phyloP scores from a whole-genome alignment of 2,113 vertebrate genomes.

The Osmerus eperlanus region DNA sequence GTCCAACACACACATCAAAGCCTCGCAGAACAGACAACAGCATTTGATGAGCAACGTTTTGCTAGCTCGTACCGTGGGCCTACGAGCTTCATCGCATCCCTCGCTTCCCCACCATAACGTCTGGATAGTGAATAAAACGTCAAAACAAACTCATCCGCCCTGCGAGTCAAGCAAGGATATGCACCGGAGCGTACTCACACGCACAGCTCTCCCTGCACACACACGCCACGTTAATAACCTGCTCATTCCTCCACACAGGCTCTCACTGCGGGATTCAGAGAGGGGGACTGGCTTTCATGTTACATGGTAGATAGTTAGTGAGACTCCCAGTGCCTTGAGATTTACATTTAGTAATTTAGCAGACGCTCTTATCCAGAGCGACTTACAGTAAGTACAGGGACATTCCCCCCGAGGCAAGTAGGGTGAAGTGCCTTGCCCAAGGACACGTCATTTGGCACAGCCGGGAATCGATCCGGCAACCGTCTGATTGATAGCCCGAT shows the following conservation, averaged over 20 bases:
- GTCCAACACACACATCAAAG: slow-evolving; percentile 29
- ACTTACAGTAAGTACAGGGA: no score
- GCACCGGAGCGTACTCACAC: neutral
- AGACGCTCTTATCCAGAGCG: no score
- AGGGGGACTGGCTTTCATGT: no score
- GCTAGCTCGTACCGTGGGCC: neutral
- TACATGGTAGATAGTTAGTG: no score
- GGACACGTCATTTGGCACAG: no score
- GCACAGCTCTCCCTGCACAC: neutral
- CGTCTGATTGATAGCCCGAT: no score
- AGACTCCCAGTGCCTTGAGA: no score
- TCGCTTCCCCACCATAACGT: neutral
- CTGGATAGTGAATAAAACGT: slow-evolving; percentile 32
- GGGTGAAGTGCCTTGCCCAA: no score
- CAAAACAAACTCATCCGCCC: slow-evolving; percentile 7
- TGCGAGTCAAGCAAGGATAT: neutral
- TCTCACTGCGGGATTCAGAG: no score
- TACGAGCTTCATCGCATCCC: neutral
- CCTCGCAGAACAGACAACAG: slow-evolving; percentile 26
- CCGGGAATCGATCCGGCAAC: no score
- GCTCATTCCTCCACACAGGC: neutral
- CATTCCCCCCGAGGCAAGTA: no score
- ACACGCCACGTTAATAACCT: neutral
- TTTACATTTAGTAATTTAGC: no score
- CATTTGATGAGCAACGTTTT: slow-evolving; percentile 26